Evolutionary conservation across 2,797 vertebrate genomes (phyloP).

Genomic region (Kryptolebias ocellatus): DNA sequence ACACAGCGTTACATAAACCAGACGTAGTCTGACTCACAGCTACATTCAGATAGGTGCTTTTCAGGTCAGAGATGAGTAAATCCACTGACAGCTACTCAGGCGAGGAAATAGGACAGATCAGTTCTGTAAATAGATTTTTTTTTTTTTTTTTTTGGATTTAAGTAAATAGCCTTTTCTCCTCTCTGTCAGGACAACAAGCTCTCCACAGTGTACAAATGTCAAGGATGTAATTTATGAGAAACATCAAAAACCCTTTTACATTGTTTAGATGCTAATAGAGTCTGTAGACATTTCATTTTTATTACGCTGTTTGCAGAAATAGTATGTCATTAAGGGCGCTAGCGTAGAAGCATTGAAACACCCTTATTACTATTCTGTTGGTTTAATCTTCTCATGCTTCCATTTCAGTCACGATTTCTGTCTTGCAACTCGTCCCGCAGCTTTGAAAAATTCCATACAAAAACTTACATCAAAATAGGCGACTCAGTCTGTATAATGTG

Average conservation of each 20-base stretch:
- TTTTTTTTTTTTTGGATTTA: conserved; percentile 26
- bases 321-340: too few relatives aligned
- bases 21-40: conserved; percentile 58
- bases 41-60: conserved; percentile 54
- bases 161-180: conserved; percentile 18
- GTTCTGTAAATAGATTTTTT: conserved; percentile 38
- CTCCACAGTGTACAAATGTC: not conserved
- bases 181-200: conserved; percentile 5
- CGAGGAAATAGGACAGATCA: conserved; percentile 37
- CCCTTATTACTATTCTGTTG: too few relatives aligned
- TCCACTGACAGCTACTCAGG: conserved; percentile 51
- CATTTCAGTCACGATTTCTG: too few relatives aligned
- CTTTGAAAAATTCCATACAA: too few relatives aligned
- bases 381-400: too few relatives aligned
- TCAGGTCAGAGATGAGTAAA: conserved; percentile 62
- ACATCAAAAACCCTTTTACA: not conserved
- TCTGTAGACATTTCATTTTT: too few relatives aligned
- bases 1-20: conserved; percentile 67
- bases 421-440: too few relatives aligned
- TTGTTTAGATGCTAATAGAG: too few relatives aligned
- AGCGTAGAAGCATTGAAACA: too few relatives aligned
- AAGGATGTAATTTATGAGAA: not conserved
- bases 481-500: too few relatives aligned
- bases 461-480: too few relatives aligned
- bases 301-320: too few relatives aligned